Percentiles rank a stretch among this genome's conserved stretches.
phyloP scores from a whole-genome alignment of 37 sponge, comb jelly and placozoan genomes.

The Halichondria panicea region DNA sequence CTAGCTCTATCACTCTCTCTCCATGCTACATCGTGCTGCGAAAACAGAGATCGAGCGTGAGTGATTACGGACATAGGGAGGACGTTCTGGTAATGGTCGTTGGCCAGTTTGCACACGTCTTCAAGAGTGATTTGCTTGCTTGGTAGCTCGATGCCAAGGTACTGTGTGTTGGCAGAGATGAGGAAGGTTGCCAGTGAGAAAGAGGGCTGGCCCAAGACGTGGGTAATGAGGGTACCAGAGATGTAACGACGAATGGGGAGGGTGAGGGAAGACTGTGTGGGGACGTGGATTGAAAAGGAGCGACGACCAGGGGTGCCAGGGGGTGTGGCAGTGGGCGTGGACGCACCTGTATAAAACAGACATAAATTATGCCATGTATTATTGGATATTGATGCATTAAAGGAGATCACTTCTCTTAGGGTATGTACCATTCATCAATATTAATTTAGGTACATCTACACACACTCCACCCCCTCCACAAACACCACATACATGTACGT shows the following conservation, averaged over 20 bases:
- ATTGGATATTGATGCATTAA: background rate
- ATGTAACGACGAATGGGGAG: conserved; percentile 75
- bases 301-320: conserved; percentile 47
- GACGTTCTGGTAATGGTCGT: conserved; percentile 64
- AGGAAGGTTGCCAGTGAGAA: conserved; percentile 67
- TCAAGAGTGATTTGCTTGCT: conserved; percentile 36
- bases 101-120: conserved; percentile 72
- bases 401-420: background rate
- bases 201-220: conserved; percentile 80
- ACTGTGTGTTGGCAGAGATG: conserved; percentile 47
- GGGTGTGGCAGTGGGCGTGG: conserved; percentile 46
- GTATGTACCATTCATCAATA: background rate
- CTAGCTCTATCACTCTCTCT: conserved; percentile 81
- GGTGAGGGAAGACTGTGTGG: conserved; percentile 56
- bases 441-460: no score
- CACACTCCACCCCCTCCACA: background rate
- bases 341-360: background rate
- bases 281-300: conserved; percentile 38
- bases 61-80: conserved; percentile 37
- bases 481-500: conserved; percentile 3
- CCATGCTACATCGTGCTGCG: conserved; percentile 78
- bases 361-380: background rate
- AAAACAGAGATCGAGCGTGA: conserved; percentile 76
- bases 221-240: conserved; percentile 70
- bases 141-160: conserved; percentile 54